phyloP scores from a whole-genome alignment of 2,113 vertebrate species.

The Microcebus jonahi region DNA sequence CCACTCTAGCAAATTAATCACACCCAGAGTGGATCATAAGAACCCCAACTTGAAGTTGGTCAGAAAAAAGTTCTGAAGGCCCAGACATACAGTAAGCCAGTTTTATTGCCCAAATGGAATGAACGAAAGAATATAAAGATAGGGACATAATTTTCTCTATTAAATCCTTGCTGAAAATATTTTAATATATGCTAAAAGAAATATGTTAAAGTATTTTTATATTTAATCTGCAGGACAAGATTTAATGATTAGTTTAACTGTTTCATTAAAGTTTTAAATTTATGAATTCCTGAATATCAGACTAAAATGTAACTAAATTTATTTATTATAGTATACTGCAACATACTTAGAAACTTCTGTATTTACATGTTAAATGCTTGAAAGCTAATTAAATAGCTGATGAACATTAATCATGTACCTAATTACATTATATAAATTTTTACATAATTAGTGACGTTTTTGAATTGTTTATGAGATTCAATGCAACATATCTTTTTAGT shows the following conservation, averaged over 20 bases:
- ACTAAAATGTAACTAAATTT: background rate
- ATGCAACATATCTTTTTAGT: background rate
- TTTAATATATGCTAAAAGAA: constrained; percentile 13
- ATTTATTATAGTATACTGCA: constrained; percentile 17
- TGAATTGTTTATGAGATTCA: constrained; percentile 5
- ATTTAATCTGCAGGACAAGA: background rate
- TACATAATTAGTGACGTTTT: background rate
- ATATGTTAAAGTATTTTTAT: background rate
- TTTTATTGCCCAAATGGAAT: background rate
- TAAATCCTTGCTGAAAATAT: constrained; percentile 16
- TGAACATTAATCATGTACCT: background rate
- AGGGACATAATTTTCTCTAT: background rate
- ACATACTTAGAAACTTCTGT: background rate
- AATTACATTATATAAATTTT: constrained; percentile 28
- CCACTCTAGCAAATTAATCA: too few species aligned
- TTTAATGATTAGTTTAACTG: constrained; percentile 22
- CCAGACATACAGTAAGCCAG: background rate
- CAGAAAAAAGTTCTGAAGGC: too few species aligned
- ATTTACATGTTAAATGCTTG: constrained; percentile 28
- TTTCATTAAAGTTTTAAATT: constrained; percentile 43
- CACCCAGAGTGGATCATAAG: too few species aligned
- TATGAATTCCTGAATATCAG: constrained; percentile 29
- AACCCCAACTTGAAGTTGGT: too few species aligned
- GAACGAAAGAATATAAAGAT: background rate
- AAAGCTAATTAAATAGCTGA: constrained; percentile 35